Base-by-base conservation (phyloP, 2,888 invertebrate species). In the Petrophora chlorosata region DNA sequence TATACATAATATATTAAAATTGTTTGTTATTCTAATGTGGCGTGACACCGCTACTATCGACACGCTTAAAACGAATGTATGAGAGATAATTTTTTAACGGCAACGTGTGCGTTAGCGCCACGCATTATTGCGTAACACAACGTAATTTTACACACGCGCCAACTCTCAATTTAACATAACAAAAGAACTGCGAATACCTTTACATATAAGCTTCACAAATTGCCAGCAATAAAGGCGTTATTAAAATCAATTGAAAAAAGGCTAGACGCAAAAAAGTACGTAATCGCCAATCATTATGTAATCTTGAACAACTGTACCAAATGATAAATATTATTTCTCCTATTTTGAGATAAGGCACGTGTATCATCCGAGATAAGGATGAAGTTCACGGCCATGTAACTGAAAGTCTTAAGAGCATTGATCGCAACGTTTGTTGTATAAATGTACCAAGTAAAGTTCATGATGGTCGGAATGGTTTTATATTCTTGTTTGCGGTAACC, bases 401-500 rank as follows among this genome's bases (percentile, higher is more conserved):
- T 57, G 39, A 61, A 60, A 49, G 45, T 38, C 16, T 13, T 33
- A 45, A 48, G 59, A 54, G 59, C 61, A 59, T 61, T 61, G 56
- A 61, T 68, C 64, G 56, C 39, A 9, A 42, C 55, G 52, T 53
- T 61, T 55, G 55, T 59, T 41, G 39, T 55, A 56, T n/a, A 25
- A 45, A 33, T 39, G 5, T 32, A 46, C 39, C 41, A 52, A 51
- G 44, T 35, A 47, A 43, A 16, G 10, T 32, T 42, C n/a, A n/a
- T 48, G 2, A 38, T 43, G 36, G 43, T 28, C 42, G 38, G 44
- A 50, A 56, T 44, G 32, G 46, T 26, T 29, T 34, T 5, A 10
- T 34, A 68, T 60, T 67, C 47, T 58, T 43, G 34, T 15, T 12
- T 16, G 16, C 34, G 70, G 72, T 76, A 73, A 65, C 67, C 57